Base-by-base conservation (phyloP, 2,888 invertebrate species). In the Cosmia pyralina region DNA sequence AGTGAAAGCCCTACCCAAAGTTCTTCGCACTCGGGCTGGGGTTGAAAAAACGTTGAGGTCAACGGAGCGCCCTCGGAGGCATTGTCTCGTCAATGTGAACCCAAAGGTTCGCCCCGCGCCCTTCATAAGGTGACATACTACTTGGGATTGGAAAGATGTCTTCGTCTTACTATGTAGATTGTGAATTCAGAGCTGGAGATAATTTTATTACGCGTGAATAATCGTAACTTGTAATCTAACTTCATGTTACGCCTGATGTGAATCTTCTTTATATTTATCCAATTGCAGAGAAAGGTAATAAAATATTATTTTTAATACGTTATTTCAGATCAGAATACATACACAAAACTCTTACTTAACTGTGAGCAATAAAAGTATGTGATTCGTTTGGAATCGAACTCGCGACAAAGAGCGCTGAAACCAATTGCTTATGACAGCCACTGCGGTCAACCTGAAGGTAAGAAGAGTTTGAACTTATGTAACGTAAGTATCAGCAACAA, bases 11-110 rank as follows among this genome's bases (percentile, higher is more conserved):
- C 86, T 85, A 73, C 0, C 22, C 48, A 80, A 84, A 88, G 88
- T 85, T 88, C 78, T 69, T 28, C 73, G 87, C 76, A 71, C 85
- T 80, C 58, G 13, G 67, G 72, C 82, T 81, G 83, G 88, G 88
- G 88, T 88, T 87, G 87, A 88, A 88, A 90, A 86, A 90, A 88
- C 77, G 78, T 77, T 84, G 84, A 89, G 90, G 90, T 90, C 90
- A 84, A 75, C 82, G 60, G 62, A 77, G 71, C 85, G 90, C 89
- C 90, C 90, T 90, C 89, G 78, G 74, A 55, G 87, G 84, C 88
- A 86, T 87, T 90, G 91, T 89, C 90, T 90, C 81, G 67, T 85
- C 89, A 90, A 89, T 89, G 90, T 90, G 88, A 91, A 86, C 84
- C 77, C 62, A 75, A 69, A 60, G 67, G 73, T 81, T 83, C 82